Evolutionary conservation across 2,888 invertebrate species (phyloP), one percentile per base, ranked within the genome.

Genomic region (Pediacus dermestoides): DNA sequence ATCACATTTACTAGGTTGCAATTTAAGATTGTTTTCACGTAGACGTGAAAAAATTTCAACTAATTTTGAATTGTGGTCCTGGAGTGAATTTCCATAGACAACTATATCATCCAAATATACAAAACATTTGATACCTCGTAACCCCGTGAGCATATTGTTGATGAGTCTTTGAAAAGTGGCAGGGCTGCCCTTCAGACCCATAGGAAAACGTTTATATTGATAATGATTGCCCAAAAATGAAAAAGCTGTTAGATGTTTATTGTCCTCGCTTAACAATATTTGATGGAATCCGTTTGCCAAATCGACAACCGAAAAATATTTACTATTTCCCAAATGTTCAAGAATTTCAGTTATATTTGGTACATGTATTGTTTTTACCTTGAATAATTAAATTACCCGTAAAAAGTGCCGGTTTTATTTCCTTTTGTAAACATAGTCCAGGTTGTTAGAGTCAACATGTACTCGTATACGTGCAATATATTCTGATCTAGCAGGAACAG

Each of bases 31-130:
- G 21, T 18, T 6, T 18, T 18, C 21, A 7, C 21, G 21, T 7
- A 6, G n/a, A n/a, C 21, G 6, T 18, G 21, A 18, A 18, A 18
- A 18, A 7, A 18, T n/a, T 18, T 18, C 21, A 7, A 6, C 21
- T 18, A 18, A 18, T 18, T 18, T 18, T 18, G n/a, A 18, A 18
- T 18, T 18, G n/a, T 18, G 21, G 21, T 18, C n/a, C n/a, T n/a
- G n/a, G n/a, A n/a, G n/a, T n/a, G n/a, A n/a, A n/a, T n/a, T n/a
- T n/a, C 21, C 21, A 18, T 18, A 18, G 21, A 18, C 21, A n/a
- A 18, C 21, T 7, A 18, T 18, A 18, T 18, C 21, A n/a, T 18
- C 21, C n/a, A 18, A n/a, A 18, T 18, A 18, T 18, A 18, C 21
- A 18, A 18, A 18, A 18, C 21, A 18, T 18, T 18, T 18, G 6